Base-by-base conservation (phyloP, 2,888 invertebrate species). In the Opisthograptis luteolata region DNA sequence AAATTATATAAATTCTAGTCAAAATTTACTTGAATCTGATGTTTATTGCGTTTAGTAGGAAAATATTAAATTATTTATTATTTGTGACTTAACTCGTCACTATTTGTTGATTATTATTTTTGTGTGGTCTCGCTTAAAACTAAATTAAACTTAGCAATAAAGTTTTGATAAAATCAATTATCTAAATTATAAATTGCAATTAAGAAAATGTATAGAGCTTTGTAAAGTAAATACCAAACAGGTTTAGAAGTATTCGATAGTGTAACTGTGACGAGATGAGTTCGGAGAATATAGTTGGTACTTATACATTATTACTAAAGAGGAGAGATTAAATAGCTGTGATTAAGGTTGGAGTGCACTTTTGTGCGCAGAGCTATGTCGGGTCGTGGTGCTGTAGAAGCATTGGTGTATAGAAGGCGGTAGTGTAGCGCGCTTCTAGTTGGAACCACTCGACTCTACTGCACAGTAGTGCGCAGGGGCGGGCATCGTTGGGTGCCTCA, bases 181-280 rank as follows among this genome's bases (percentile, higher is more conserved):
- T 89, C 87, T 87, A 87, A 87, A 78, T 79, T 81, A 82, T 83
- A 71, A 79, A 82, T 85, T 80, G 85, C 84, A 80, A 84, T 77
- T 87, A 90, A 87, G 87, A 85, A 78, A 85, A 82, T 89, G 90
- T 90, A 89, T 91, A 90, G 91, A 90, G 90, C 90, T 90, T 90
- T 76, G 84, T 89, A 90, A 82, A 76, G 69, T 87, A 87, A 86
- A 87, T 84, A 83, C 81, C 81, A 87, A 80, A 87, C 85, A 87
- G 88, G 88, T 88, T 73, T 81, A 72, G 81, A 81, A 69, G 75
- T 84, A 83, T 81, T 75, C 68, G 75, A 80, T 81, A 79, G 70
- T 73, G 70, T 79, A 77, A 76, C 67, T 76, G 72, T 73, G 76
- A 74, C 70, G 70, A 71, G 68, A 70, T 69, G 70, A 73, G 70